Percentiles rank a stretch among this genome's conserved stretches.
phyloP scores from a whole-genome alignment of 1,140 invertebrate genomes.

The Fopius arisanus region DNA sequence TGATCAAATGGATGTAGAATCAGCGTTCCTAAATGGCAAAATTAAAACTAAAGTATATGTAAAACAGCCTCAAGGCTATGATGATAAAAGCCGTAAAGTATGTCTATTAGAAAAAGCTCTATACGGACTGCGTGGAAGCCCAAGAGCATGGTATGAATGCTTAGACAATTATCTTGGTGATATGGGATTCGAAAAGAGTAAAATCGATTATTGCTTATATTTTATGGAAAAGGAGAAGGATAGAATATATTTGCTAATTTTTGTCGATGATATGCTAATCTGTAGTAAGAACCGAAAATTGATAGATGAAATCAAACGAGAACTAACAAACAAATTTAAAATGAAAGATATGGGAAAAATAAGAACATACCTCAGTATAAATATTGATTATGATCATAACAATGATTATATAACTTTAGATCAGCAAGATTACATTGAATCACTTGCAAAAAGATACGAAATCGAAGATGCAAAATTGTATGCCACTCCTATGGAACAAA shows the following conservation, averaged over 20 bases:
- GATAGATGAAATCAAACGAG: conserved; percentile 20
- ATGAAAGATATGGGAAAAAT: conserved; percentile 30
- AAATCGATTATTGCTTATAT: conserved; percentile 27
- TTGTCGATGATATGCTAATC: conserved; percentile 28
- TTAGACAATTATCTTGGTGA: conserved; percentile 19
- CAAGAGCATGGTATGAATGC: conserved; percentile 35
- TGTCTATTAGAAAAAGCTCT: conserved; percentile 39
- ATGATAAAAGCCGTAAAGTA: conserved; percentile 26
- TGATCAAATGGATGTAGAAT: conserved; percentile 46
- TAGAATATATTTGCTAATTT: conserved; percentile 23
- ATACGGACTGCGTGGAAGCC: conserved; percentile 44
- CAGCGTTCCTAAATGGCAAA: conserved; percentile 40
- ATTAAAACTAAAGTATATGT: conserved; percentile 50
- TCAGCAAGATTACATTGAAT: not conserved
- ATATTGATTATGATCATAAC: conserved; percentile 15
- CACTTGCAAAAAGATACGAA: conserved; percentile 22
- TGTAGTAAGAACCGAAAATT: conserved; percentile 5
- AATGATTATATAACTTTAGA: not conserved
- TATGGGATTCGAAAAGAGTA: conserved; percentile 16
- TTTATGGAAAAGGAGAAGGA: conserved; percentile 2
- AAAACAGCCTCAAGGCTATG: conserved; percentile 45
- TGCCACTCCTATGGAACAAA: conserved; percentile 28
- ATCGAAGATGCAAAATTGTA: conserved; percentile 27
- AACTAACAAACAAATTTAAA: conserved; percentile 14
- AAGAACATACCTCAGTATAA: conserved; percentile 23